These are phyloP conservation scores for Hydrolagus affinis DNA, from an alignment of 2,113 vertebrate genomes.

Conservation along the genomic window DNA sequence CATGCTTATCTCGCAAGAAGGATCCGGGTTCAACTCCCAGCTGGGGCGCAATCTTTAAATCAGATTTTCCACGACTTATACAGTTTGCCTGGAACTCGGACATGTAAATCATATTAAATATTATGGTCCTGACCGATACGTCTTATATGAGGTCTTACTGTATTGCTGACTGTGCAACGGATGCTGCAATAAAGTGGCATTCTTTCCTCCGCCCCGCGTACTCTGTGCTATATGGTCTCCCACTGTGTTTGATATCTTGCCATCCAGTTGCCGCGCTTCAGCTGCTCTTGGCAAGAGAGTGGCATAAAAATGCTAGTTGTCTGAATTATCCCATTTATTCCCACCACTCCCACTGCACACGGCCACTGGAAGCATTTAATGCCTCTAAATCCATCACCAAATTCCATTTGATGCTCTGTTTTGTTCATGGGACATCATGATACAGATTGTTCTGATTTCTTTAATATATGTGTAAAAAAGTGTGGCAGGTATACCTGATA, in stretches of 20 bases:
- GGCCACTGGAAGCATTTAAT: too few relatives aligned
- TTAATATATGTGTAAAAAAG: neutral
- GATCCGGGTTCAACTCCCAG: too few relatives aligned
- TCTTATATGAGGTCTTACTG: too few relatives aligned
- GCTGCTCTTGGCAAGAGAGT: neutral
- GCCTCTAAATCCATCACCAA: neutral
- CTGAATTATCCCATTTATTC: neutral
- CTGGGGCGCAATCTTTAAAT: too few relatives aligned
- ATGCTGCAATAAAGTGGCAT: too few relatives aligned
- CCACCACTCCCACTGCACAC: neutral
- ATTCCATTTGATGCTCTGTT: neutral
- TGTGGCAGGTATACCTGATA: neutral
- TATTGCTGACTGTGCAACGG: too few relatives aligned
- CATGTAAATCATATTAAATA: too few relatives aligned
- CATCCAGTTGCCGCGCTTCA: neutral
- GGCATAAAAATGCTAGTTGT: neutral
- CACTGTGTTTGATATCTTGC: neutral
- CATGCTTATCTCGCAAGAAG: too few relatives aligned
- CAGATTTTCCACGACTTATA: too few relatives aligned
- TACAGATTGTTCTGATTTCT: slow-evolving; percentile 11
- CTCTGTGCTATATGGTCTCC: neutral
- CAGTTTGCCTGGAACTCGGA: too few relatives aligned
- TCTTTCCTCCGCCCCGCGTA: neutral
- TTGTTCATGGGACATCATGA: neutral
- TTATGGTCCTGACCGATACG: too few relatives aligned